Evolutionary conservation across 2,113 vertebrate genomes (phyloP).

Genomic region (Gobiocypris rarus): DNA sequence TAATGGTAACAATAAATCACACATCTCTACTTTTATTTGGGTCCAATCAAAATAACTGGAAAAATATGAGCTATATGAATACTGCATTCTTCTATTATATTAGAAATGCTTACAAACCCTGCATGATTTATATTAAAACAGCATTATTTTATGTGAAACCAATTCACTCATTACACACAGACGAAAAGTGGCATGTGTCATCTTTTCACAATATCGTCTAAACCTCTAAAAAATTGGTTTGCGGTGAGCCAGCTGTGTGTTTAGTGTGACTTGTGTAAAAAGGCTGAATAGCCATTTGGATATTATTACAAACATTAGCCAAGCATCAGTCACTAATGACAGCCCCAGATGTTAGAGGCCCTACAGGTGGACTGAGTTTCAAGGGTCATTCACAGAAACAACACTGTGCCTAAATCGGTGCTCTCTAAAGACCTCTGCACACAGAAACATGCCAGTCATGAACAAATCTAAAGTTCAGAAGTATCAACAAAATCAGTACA

Average conservation of each 20-base stretch:
- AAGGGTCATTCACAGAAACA: constrained; percentile 52
- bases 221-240: background rate
- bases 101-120: background rate
- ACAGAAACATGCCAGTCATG: background rate
- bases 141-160: background rate
- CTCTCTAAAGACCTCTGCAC: background rate
- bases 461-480: background rate
- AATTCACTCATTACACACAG: background rate
- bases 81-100: constrained; percentile 9
- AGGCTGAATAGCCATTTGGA: constrained; percentile 33
- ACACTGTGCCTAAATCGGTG: background rate
- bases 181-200: background rate
- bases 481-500: background rate
- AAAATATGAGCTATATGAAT: background rate
- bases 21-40: background rate
- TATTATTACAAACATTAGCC: constrained; percentile 43
- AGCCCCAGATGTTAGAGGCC: constrained; percentile 44
- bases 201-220: constrained; percentile 11
- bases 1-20: background rate
- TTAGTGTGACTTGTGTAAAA: constrained; percentile 27
- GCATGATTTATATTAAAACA: background rate
- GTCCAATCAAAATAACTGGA: background rate
- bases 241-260: constrained; percentile 2
- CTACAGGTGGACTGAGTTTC: constrained; percentile 49
- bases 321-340: constrained; percentile 43